Conservation (phyloP, 2,797 vertebrate genomes). For the Lepidocolaptes lacrymiger region DNA sequence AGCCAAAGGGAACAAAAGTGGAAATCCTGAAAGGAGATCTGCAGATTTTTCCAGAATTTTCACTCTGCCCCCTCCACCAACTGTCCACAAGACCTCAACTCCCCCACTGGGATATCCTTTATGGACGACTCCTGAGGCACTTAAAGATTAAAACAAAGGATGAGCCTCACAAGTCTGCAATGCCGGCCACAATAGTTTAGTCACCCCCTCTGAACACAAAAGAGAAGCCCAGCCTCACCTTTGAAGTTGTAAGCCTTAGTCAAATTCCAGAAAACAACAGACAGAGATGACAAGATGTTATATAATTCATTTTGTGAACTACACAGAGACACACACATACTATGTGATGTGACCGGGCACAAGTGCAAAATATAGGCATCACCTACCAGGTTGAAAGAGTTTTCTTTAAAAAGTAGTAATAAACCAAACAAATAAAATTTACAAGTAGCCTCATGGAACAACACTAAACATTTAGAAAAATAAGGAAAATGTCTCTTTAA, state of each 20-base stretch:
- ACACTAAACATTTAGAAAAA: conserved; percentile 31
- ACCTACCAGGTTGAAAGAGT: background rate
- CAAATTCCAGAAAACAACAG: conserved; percentile 58
- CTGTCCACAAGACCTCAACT: conserved; percentile 49
- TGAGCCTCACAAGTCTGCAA: background rate
- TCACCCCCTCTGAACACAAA: conserved; percentile 22
- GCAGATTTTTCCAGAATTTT: conserved; percentile 68
- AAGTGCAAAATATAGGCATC: background rate
- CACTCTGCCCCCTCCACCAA: conserved; percentile 60
- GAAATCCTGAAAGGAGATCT: conserved; percentile 69
- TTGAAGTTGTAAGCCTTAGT: conserved; percentile 27
- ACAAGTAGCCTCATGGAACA: conserved; percentile 3
- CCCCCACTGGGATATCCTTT: conserved; percentile 53
- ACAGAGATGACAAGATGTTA: background rate
- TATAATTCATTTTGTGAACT: background rate
- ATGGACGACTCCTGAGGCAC: conserved; percentile 61
- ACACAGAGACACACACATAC: background rate
- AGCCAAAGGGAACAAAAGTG: conserved; percentile 75
- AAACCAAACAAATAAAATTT: background rate
- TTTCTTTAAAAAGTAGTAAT: background rate
- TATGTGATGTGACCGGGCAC: accelerated
- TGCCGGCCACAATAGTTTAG: conserved; percentile 37
- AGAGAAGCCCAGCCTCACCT: background rate
- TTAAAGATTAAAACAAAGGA: conserved; percentile 70
- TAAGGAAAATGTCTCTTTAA: conserved; percentile 57